These are phyloP conservation scores for Ormyrus labotus DNA, from an alignment of 2,888 invertebrate genomes.

Conservation along the genomic window DNA sequence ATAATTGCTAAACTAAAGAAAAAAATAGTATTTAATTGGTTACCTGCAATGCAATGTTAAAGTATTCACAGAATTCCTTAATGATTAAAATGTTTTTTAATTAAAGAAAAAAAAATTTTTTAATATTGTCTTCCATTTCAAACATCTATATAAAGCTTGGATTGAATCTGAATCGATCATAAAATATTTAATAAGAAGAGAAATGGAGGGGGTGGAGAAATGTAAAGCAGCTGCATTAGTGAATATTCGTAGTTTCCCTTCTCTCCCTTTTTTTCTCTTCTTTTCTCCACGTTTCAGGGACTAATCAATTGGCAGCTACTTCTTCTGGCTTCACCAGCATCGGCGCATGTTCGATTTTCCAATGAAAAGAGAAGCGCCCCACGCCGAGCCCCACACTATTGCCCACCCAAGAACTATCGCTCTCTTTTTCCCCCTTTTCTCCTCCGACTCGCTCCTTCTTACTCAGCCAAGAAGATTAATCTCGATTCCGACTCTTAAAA, in stretches of 20 bases:
- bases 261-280: not conserved
- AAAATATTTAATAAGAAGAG: not conserved
- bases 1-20: no score
- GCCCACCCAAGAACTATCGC: not conserved
- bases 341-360: conserved; percentile 9
- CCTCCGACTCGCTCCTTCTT: not conserved
- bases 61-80: no score
- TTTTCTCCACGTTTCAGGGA: not conserved
- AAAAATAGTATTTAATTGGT: no score
- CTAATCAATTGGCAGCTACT: conserved; percentile 13
- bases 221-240: not conserved
- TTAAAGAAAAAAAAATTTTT: no score
- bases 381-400: no score
- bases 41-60: no score
- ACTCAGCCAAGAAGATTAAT: not conserved
- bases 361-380: not conserved
- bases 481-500: conserved; percentile 5
- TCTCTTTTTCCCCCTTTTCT: not conserved
- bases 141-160: no score
- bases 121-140: no score
- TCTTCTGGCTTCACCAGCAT: not conserved
- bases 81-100: no score
- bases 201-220: not conserved
- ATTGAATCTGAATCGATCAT: no score
- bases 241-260: not conserved